These are phyloP conservation scores for Teleogryllus occipitalis DNA, from an alignment of 1,140 invertebrate genomes.

Conservation along the genomic window DNA sequence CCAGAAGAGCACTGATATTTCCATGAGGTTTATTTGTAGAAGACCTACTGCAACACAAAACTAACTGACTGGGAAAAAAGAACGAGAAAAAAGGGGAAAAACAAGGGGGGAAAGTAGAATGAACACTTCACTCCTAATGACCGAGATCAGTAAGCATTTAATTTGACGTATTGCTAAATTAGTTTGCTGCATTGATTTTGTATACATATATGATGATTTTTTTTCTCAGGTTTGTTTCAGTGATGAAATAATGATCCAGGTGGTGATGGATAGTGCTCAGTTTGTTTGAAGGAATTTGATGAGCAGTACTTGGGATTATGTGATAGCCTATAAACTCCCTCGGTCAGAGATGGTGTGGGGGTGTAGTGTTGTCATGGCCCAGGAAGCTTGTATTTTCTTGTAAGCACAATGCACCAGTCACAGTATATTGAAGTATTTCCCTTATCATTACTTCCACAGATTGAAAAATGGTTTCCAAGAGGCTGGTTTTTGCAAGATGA, in stretches of 20 bases:
- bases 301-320: neutral
- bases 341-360: conserved; percentile 5
- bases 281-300: neutral
- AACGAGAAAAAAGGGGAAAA: neutral
- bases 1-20: neutral
- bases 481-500: neutral
- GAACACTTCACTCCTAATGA: neutral
- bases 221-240: neutral
- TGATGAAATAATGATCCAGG: neutral
- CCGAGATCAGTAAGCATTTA: neutral
- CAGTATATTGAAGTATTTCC: neutral
- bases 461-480: conserved; percentile 8
- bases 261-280: conserved; percentile 1
- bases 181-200: neutral
- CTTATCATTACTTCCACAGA: neutral
- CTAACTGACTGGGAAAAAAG: neutral
- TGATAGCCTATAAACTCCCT: neutral
- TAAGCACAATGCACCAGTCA: neutral
- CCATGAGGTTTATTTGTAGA: neutral
- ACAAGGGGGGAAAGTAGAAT: neutral
- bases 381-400: neutral
- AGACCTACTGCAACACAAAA: neutral
- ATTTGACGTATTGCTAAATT: neutral
- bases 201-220: neutral
- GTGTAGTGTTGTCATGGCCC: neutral